Percentiles rank a stretch among this genome's conserved stretches.
Conservation (phyloP, 2,888 invertebrate species). For the Ganaspis brasiliensis region DNA sequence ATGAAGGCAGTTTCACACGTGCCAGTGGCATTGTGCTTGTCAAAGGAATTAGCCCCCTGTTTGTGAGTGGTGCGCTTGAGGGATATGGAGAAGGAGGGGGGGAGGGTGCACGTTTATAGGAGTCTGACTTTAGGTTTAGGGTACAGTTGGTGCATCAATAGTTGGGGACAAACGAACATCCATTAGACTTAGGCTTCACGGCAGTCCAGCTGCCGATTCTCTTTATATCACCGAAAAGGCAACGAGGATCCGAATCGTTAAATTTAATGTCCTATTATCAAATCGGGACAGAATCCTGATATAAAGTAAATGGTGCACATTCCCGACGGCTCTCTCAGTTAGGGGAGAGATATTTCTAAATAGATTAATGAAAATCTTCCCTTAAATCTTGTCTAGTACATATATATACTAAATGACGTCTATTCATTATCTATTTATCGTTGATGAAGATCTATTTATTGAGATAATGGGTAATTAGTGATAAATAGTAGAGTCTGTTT, state of each 20-base stretch:
- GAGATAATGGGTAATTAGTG: no score
- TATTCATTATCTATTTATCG: background rate
- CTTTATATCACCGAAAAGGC: conserved; percentile 22
- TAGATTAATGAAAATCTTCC: background rate
- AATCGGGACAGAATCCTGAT: conserved; percentile 1
- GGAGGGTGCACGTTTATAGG: background rate
- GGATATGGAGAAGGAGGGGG: background rate
- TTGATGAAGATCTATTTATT: no score
- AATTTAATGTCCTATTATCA: conserved; percentile 27
- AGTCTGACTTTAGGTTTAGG: background rate
- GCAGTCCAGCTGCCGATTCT: conserved; percentile 27
- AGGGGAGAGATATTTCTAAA: background rate
- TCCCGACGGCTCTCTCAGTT: background rate
- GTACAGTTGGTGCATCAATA: conserved; percentile 15
- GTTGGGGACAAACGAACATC: conserved; percentile 22
- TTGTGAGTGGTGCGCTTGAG: conserved; percentile 33
- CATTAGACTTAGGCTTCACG: conserved; percentile 29
- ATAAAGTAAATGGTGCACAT: background rate
- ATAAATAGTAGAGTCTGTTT: no score
- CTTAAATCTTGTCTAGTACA: background rate
- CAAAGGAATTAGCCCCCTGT: conserved; percentile 33
- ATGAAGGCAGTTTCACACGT: conserved; percentile 56
- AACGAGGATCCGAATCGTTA: conserved; percentile 31
- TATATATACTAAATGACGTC: background rate
- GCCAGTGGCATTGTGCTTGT: conserved; percentile 42